Conservation (phyloP, 64 coral and sea anemone genomes). For the Stichodactyla mertensii region DNA sequence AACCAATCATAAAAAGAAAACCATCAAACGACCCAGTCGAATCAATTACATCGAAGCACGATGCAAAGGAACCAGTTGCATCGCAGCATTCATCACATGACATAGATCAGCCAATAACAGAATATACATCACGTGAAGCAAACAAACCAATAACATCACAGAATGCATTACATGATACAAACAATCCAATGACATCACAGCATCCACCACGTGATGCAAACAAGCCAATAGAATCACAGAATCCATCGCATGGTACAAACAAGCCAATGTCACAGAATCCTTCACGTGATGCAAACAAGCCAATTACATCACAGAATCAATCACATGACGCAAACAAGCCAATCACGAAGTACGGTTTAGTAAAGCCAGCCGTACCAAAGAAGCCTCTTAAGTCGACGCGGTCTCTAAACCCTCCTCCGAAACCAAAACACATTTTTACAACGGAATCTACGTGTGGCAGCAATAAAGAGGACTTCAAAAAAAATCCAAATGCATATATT, state of each 20-base stretch:
- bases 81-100: neutral
- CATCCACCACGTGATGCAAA: neutral
- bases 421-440: constrained; percentile 2
- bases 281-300: too few relatives aligned
- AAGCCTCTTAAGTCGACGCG: neutral
- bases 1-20: neutral
- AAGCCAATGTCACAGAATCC: neutral
- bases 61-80: neutral
- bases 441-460: neutral
- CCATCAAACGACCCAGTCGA: neutral
- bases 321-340: neutral
- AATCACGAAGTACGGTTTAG: neutral
- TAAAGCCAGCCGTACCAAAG: neutral
- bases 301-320: too few relatives aligned
- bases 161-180: neutral
- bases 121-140: neutral
- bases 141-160: neutral
- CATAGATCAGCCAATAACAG: neutral
- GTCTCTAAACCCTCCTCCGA: neutral
- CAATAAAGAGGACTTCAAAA: neutral
- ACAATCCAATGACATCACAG: neutral
- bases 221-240: neutral
- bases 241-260: neutral
- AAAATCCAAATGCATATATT: neutral
- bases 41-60: neutral